Evolutionary conservation across 2,888 invertebrate species (phyloP), one percentile per base, ranked within the genome.

Genomic region (Megamerina dolium): DNA sequence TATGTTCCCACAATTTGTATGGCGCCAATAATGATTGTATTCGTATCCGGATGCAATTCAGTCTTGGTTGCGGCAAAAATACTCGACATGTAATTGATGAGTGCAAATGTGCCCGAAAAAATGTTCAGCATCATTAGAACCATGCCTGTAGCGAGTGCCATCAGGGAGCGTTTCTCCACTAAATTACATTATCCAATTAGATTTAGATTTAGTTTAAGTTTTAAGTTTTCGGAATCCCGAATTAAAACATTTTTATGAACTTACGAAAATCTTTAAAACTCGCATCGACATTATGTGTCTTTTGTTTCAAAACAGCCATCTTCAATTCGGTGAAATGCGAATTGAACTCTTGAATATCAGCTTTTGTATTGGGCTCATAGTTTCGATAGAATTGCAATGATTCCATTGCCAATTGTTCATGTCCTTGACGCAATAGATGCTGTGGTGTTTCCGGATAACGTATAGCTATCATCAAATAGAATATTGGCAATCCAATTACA

Each of bases 1-100:
- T 58, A 65, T 1, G 64, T 58, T 3, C 69, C 70, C 1, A 63
- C 19, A 8, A 68, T 60, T 52, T 70, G 70, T 2, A 68, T 61
- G 0, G 52, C 50, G 2, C 68, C 70, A 32, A 66, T 56, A 12
- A 68, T 62, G 8, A 69, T 69, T 1, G 70, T 65, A 35, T 60
- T 62, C 2, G 59, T 58, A 9, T 69, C 63, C 0, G 66, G 64
- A 48, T 66, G 59, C 13, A 70, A 43, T 4, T 52, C 44, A 0
- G 66, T 58, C 2, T 62, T 59, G 0, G 62, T 56, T 1, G 57
- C 51, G 4, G 50, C 52, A 45, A 71, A 70, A 21, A 70, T 66
- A 14, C 54, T 55, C n/a, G 70, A 61, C 51, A 67, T 64, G 36
- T 70, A 70, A 34, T 64, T 70, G 12, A 67, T 51, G 23, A 70